phyloP scores from a whole-genome alignment of 2,888 invertebrate species.

The Ochropleura plecta region DNA sequence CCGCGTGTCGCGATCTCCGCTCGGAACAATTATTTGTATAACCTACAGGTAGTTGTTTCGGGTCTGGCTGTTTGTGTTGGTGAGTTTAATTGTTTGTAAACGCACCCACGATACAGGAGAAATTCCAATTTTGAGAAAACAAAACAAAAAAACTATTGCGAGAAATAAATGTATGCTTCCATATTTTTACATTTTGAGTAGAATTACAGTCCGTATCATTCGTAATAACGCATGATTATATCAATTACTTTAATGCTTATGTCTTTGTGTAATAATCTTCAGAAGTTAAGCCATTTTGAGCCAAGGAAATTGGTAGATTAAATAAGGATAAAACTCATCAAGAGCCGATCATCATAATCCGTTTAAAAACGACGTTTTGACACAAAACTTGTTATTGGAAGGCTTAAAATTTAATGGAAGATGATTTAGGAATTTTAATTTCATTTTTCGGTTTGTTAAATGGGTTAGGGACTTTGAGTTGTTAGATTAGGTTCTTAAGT shows the following conservation, averaged over 20 bases:
- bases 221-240: slow-evolving; percentile 24
- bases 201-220: neutral
- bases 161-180: neutral
- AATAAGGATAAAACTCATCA: slow-evolving; percentile 51
- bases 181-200: neutral
- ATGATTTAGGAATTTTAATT: slow-evolving; percentile 12
- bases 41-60: no score
- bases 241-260: slow-evolving; percentile 20
- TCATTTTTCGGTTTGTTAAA: neutral
- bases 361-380: slow-evolving; percentile 43
- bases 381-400: slow-evolving; percentile 29
- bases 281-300: slow-evolving; percentile 40
- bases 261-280: slow-evolving; percentile 33
- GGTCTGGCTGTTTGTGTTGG: no score
- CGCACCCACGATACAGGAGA: no score
- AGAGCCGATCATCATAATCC: slow-evolving; percentile 46
- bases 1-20: no score
- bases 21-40: no score
- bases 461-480: neutral
- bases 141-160: no score
- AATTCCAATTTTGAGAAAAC: no score
- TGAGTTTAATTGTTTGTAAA: no score
- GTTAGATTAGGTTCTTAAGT: no score
- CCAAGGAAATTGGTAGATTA: slow-evolving; percentile 56
- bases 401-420: slow-evolving; percentile 37